Evolutionary conservation across 2,113 vertebrate genomes (phyloP), one percentile per base, ranked within the genome.

Genomic region (Tachysurus vachellii): DNA sequence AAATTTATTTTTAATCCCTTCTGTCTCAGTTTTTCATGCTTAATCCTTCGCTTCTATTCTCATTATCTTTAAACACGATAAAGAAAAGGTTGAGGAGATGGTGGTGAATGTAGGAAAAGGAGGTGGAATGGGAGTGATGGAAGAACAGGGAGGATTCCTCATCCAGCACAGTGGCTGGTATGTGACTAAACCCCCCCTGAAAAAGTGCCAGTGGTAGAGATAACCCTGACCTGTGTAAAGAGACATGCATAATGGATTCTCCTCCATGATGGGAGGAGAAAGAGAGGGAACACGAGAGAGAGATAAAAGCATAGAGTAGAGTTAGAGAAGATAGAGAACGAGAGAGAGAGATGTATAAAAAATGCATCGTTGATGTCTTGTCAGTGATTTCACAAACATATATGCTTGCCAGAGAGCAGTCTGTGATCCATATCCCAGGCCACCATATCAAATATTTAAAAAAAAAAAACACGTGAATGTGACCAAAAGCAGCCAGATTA

Each of bases 171-270:
- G 82, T 44, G 59, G 86, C 47, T 92, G 91, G 88, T 91, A 92
- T 93, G 92, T 90, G 87, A 92, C 90, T 91, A 92, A 92, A 93
- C 91, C 50, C 83, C 50, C 83, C 89, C 85, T 56, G 50, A 88
- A 61, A 83, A 85, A 86, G 42, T 21, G 84, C 44, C 71, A 82
- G 84, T 86, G 84, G 64, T 75, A 56, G 84, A 62, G 84, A 75
- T 90, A 86, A 88, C 85, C 73, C 89, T 93, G 92, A 92, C 92
- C 93, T 90, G 86, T 91, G 93, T 93, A 92, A 91, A 93, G 91
- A 90, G 89, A 85, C 93, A 94, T 94, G 88, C 88, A 92, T 94
- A 94, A 93, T 93, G 89, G 89, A 93, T 92, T 92, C 89, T 77
- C 70, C 89, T 87, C 36, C 61, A 80, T 91, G 80, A 82, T 79